Percentiles rank a stretch among this genome's conserved stretches.
These are phyloP conservation scores for Sylvilagus floridanus DNA, from an alignment of 2,797 vertebrate genomes.

Conservation along the genomic window DNA sequence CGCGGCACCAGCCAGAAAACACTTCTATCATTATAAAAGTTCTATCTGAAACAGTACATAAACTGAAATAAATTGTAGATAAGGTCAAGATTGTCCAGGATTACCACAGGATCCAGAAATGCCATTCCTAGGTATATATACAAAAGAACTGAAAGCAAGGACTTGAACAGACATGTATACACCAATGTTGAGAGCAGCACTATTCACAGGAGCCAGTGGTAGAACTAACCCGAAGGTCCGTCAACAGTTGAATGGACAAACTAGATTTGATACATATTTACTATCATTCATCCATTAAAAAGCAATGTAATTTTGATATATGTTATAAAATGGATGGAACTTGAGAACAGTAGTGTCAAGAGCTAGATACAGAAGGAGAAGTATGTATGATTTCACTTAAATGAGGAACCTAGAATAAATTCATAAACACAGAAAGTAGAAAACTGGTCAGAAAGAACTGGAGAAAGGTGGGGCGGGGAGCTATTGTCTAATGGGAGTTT, in stretches of 20 bases:
- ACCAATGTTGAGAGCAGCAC: neutral
- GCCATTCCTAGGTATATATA: neutral
- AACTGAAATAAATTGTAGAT: neutral
- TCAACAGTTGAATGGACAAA: neutral
- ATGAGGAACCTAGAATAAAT: neutral
- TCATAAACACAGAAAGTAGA: neutral
- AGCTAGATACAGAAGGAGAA: neutral
- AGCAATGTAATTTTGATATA: neutral
- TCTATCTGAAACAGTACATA: neutral
- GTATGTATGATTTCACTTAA: neutral
- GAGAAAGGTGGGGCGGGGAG: fast-evolving
- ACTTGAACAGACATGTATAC: neutral
- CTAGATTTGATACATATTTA: neutral
- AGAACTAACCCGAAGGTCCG: neutral
- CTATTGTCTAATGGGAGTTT: neutral
- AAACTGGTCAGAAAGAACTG: neutral
- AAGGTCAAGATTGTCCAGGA: neutral
- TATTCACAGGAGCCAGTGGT: neutral
- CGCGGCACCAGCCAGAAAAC: neutral
- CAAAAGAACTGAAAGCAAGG: slow-evolving; percentile 17
- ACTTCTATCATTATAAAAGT: slow-evolving; percentile 4
- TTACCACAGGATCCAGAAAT: neutral
- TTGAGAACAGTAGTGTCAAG: slow-evolving; percentile 26
- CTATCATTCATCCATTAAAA: slow-evolving; percentile 23
- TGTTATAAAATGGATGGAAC: neutral